A percentile compares a stretch with the other conserved stretches of the same genome.
These are phyloP conservation scores for Homarus gammarus DNA, from an alignment of 2,888 invertebrate genomes.

Conservation along the genomic window DNA sequence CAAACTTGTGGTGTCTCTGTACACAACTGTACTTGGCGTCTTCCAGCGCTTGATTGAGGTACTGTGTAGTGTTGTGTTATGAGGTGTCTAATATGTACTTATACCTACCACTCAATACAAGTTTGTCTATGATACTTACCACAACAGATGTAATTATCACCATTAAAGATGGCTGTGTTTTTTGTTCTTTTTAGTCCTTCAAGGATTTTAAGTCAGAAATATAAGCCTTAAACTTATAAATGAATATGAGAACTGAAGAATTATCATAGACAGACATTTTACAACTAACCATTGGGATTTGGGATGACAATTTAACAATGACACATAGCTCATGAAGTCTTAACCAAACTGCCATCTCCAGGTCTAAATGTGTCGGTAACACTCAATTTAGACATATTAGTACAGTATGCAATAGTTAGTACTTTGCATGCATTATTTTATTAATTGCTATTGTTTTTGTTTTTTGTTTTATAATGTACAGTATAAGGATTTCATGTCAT, in stretches of 20 bases:
- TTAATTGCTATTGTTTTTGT: neutral
- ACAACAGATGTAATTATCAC: neutral
- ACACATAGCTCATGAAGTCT: no score
- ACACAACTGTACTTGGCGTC: slow-evolving; percentile 50
- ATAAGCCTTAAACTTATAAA: neutral
- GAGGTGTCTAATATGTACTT: neutral
- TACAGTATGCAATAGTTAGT: neutral
- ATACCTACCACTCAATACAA: neutral
- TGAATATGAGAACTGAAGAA: neutral
- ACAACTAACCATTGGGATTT: neutral
- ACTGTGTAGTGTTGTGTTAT: slow-evolving; percentile 29
- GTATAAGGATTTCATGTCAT: neutral
- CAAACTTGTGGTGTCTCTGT: slow-evolving; percentile 47
- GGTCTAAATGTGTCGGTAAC: neutral
- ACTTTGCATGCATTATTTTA: neutral
- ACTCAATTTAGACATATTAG: neutral
- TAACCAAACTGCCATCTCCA: neutral
- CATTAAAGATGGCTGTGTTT: no score
- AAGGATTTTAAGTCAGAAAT: neutral
- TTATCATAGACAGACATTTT: neutral
- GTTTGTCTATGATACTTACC: neutral
- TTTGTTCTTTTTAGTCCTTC: no score
- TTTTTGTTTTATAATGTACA: neutral
- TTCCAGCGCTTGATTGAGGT: slow-evolving; percentile 56
- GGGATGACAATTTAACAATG: neutral